Conservation (phyloP, 2,888 invertebrate genomes). For the Galerucella nymphaeae region DNA sequence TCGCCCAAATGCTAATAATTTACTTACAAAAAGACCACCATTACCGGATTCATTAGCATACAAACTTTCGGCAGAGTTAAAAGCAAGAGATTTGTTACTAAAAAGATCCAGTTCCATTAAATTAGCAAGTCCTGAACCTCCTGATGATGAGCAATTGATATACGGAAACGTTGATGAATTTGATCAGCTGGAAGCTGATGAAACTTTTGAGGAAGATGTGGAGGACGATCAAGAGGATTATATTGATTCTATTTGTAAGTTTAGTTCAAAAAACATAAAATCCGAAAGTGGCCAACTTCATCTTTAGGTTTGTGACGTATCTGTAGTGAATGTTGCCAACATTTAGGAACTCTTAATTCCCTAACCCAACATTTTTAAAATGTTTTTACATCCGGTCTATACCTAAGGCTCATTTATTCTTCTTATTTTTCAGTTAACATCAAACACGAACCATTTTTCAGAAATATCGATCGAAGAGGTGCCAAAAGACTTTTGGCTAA, state of each 20-base stretch:
- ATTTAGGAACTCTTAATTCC: too few species aligned
- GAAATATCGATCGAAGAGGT: slow-evolving; percentile 52
- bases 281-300: too few species aligned
- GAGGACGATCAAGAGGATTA: slow-evolving; percentile 21
- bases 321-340: too few species aligned
- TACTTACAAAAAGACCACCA: neutral
- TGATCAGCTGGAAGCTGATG: neutral
- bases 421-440: slow-evolving; percentile 47
- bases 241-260: slow-evolving; percentile 33
- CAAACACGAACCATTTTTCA: slow-evolving; percentile 49
- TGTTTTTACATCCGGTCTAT: too few species aligned
- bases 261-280: too few species aligned
- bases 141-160: slow-evolving; percentile 2
- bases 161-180: slow-evolving; percentile 14
- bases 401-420: neutral
- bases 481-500: slow-evolving; percentile 47
- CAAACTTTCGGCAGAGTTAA: slow-evolving; percentile 22
- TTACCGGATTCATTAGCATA: slow-evolving; percentile 15
- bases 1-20: neutral
- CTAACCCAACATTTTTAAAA: too few species aligned
- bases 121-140: neutral
- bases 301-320: too few species aligned
- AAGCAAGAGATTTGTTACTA: neutral
- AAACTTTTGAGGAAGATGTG: neutral
- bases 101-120: neutral